Percentiles rank a stretch among this genome's conserved stretches.
Evolutionary conservation across 2,113 vertebrate species (phyloP).

Genomic region (Chloebia gouldiae): DNA sequence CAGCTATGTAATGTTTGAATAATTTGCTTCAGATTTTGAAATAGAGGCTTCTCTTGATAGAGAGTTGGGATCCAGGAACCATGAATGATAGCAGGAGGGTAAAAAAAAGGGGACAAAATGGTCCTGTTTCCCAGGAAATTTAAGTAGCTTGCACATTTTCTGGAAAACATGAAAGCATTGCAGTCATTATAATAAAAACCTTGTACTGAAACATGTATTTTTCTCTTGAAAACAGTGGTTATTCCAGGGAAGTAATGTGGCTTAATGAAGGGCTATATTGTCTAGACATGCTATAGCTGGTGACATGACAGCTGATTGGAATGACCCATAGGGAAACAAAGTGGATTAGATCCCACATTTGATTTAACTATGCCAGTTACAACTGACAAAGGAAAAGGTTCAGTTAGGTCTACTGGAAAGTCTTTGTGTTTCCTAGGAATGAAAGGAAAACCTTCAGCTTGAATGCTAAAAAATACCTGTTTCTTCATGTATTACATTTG

Average conservation of each 20-base stretch:
- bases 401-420: neutral
- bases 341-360: neutral
- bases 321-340: neutral
- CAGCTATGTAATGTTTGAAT: neutral
- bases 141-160: neutral
- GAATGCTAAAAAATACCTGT: neutral
- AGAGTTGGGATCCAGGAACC: neutral
- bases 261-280: neutral
- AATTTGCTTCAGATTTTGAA: neutral
- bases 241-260: neutral
- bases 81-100: neutral
- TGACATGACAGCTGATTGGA: neutral
- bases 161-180: neutral
- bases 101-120: neutral
- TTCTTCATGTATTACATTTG: neutral
- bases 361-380: neutral
- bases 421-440: neutral
- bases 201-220: neutral
- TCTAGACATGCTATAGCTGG: neutral
- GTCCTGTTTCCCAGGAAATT: neutral
- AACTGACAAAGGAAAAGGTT: neutral
- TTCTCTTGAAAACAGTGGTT: neutral
- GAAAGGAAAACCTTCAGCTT: neutral
- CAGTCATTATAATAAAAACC: neutral
- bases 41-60: neutral